Percentiles rank a stretch among this genome's conserved stretches.
phyloP scores from a whole-genome alignment of 2,797 vertebrate genomes.

The Vireo griseus region DNA sequence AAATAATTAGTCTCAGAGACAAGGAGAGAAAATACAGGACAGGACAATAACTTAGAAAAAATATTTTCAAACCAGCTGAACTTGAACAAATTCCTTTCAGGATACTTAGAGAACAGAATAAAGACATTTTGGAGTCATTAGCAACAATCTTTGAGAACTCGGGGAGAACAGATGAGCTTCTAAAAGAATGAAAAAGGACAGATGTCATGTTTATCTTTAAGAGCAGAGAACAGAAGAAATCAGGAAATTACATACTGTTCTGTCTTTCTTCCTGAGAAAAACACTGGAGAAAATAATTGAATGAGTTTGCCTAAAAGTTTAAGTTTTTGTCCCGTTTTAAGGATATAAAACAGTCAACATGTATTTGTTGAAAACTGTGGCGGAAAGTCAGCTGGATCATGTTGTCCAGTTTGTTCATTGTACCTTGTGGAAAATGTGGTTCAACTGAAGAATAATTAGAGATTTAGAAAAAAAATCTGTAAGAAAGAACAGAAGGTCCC shows the following conservation, averaged over 20 bases:
- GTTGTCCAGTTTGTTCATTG: conserved; percentile 50
- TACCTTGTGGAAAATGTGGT: conserved; percentile 54
- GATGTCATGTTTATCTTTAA: neutral
- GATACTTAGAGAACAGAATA: neutral
- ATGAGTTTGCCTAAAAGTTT: neutral
- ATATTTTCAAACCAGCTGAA: neutral
- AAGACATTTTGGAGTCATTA: neutral
- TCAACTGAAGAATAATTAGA: conserved; percentile 70
- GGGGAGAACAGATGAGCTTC: neutral
- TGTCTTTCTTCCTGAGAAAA: conserved; percentile 15
- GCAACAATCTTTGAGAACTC: neutral
- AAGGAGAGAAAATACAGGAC: neutral
- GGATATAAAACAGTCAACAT: neutral
- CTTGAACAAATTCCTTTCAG: neutral
- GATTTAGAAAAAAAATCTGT: conserved; percentile 59
- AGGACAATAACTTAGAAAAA: neutral
- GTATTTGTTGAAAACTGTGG: neutral
- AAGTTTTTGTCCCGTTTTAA: neutral
- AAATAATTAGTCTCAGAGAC: neutral
- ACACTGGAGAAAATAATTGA: neutral
- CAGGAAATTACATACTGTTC: neutral
- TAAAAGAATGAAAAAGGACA: conserved; percentile 13
- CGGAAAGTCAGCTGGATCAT: conserved; percentile 14
- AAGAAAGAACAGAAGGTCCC: conserved; percentile 67
- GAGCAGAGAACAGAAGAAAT: conserved; percentile 5